Evolutionary conservation across 2,888 invertebrate genomes (phyloP).

Genomic region (Aphidius colemani): DNA sequence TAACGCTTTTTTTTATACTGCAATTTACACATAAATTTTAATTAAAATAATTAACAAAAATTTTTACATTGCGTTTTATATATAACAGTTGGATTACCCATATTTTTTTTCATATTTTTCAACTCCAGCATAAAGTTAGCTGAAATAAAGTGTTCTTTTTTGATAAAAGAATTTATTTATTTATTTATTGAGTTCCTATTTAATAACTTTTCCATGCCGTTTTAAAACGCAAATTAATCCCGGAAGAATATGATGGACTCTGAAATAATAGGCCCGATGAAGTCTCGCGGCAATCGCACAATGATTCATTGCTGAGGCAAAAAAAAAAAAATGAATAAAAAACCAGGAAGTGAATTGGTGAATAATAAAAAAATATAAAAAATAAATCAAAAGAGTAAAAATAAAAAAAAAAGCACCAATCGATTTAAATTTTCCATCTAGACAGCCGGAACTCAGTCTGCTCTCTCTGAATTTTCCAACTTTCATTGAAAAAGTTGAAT

Average conservation of each 20-base stretch:
- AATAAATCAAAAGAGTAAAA: too few relatives aligned
- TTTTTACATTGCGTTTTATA: too few relatives aligned
- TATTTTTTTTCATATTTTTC: too few relatives aligned
- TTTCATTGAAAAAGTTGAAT: background rate
- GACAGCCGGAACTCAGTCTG: conserved; percentile 5
- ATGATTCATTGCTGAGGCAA: conserved; percentile 10
- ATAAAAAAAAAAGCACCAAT: conserved; percentile 5
- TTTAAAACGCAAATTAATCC: conserved; percentile 8
- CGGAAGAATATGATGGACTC: background rate
- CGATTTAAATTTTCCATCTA: conserved; percentile 12
- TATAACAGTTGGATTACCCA: too few relatives aligned
- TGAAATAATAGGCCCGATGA: conserved; percentile 13
- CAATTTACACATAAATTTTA: too few relatives aligned
- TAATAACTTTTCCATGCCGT: too few relatives aligned
- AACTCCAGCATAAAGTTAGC: too few relatives aligned
- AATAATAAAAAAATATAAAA: background rate
- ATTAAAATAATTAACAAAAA: too few relatives aligned
- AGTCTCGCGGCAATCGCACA: conserved; percentile 7
- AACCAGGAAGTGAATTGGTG: background rate
- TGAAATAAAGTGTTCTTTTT: too few relatives aligned
- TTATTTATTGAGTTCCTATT: too few relatives aligned
- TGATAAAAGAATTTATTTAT: too few relatives aligned
- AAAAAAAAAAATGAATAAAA: conserved; percentile 10
- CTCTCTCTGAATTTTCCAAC: conserved; percentile 7
- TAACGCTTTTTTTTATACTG: too few relatives aligned